Evolutionary conservation across 2,888 invertebrate genomes (phyloP).

Genomic region (Plutella xylostella): DNA sequence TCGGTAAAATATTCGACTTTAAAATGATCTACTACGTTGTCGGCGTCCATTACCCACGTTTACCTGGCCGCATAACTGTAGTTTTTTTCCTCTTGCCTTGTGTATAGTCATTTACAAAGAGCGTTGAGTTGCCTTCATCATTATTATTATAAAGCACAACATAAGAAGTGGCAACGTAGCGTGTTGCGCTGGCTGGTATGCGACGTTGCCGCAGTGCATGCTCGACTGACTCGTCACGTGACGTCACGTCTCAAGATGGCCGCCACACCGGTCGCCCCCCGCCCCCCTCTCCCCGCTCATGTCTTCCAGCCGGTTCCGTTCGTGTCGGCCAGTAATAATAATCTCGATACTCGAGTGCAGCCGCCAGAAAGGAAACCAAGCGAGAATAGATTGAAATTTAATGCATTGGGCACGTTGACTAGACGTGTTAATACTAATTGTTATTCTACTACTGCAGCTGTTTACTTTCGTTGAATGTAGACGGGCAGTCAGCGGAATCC

Average conservation of each 20-base stretch:
- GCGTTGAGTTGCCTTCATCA: slow-evolving; percentile 42
- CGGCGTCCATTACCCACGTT: slow-evolving; percentile 34
- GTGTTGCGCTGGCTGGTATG: slow-evolving; percentile 25
- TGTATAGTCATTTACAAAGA: slow-evolving; percentile 49
- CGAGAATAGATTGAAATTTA: slow-evolving; percentile 65
- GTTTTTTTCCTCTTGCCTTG: slow-evolving; percentile 36
- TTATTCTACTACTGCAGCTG: slow-evolving; percentile 59
- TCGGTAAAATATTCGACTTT: background rate
- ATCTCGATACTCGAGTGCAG: slow-evolving; percentile 60
- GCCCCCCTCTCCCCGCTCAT: slow-evolving; percentile 25
- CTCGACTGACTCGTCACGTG: slow-evolving; percentile 67
- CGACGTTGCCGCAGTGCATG: slow-evolving; percentile 59
- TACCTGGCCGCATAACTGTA: slow-evolving; percentile 62
- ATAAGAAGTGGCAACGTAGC: slow-evolving; percentile 51
- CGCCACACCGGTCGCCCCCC: slow-evolving; percentile 55
- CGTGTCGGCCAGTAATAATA: slow-evolving; percentile 55
- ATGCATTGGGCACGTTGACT: slow-evolving; percentile 50
- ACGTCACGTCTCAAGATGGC: slow-evolving; percentile 71
- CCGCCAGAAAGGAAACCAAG: slow-evolving; percentile 60
- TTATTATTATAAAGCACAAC: slow-evolving; percentile 48
- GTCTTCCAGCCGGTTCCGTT: slow-evolving; percentile 58
- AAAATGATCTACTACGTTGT: slow-evolving; percentile 15
- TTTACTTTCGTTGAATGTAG: slow-evolving; percentile 64
- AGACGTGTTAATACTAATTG: slow-evolving; percentile 51
- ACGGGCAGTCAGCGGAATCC: slow-evolving; percentile 40